Conservation (phyloP, 2,113 vertebrate species). For the Hyperoodon ampullatus region DNA sequence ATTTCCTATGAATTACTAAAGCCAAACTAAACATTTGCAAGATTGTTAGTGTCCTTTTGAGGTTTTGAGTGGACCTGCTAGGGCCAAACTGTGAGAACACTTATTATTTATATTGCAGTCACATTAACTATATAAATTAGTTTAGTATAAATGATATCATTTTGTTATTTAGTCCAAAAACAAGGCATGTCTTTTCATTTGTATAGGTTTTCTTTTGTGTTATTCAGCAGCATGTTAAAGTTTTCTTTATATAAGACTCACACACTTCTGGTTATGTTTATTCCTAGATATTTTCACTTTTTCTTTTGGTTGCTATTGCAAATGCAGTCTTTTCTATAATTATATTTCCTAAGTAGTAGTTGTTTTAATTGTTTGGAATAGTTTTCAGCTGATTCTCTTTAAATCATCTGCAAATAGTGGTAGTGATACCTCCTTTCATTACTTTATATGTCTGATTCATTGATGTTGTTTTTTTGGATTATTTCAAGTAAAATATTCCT, state of each 20-base stretch:
- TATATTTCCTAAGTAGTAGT: neutral
- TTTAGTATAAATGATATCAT: neutral
- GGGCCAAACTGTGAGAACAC: neutral
- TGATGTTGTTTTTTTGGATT: neutral
- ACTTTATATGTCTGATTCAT: neutral
- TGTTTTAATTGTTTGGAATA: neutral
- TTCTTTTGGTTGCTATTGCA: neutral
- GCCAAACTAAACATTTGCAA: neutral
- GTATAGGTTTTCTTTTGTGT: neutral
- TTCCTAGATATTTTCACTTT: neutral
- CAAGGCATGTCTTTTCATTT: neutral
- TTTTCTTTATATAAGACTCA: neutral
- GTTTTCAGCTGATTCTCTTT: neutral
- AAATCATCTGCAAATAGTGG: neutral
- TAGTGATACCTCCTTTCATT: neutral
- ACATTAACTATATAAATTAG: neutral
- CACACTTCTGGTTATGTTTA: neutral
- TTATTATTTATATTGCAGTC: neutral
- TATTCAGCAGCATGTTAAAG: neutral
- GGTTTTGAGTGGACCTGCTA: neutral
- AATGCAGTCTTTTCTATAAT: neutral
- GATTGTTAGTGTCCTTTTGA: neutral
- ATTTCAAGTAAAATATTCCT: neutral
- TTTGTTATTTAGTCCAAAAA: neutral
- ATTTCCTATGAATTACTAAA: neutral